Conservation (phyloP, 2,113 vertebrate species). For the Pluvianellus socialis region DNA sequence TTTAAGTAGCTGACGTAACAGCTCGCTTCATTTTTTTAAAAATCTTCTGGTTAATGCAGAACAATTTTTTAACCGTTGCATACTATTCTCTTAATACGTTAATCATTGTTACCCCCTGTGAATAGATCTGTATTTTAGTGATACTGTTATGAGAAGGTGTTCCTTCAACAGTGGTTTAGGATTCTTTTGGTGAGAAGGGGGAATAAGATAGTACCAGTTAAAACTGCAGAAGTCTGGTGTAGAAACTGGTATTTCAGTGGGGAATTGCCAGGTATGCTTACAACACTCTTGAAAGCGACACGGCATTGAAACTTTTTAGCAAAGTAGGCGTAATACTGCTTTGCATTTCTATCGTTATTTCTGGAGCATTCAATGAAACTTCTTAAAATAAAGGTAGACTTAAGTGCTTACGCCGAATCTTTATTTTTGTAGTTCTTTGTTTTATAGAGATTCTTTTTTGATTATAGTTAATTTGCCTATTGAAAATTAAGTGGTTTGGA, state of each 20-base stretch:
- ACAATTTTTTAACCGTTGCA: background rate
- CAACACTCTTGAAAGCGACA: background rate
- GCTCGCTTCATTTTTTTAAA: background rate
- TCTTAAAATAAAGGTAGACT: too few relatives aligned
- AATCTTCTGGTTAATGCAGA: background rate
- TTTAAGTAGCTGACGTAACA: background rate
- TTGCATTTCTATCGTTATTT: background rate
- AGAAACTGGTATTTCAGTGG: background rate
- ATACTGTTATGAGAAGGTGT: background rate
- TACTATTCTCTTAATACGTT: background rate
- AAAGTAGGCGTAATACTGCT: background rate
- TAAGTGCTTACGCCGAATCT: background rate
- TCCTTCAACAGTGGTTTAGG: background rate
- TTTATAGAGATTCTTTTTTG: background rate
- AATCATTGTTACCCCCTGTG: too few relatives aligned
- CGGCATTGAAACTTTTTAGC: background rate
- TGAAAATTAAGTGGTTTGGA: background rate
- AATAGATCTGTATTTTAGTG: background rate
- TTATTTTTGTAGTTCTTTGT: background rate
- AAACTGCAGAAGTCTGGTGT: background rate
- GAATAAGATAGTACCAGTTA: background rate
- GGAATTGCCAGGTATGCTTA: background rate
- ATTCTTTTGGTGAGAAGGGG: background rate
- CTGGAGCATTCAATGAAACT: too few relatives aligned
- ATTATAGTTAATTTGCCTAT: background rate